Base-by-base conservation (phyloP, 2,113 vertebrate species). In the Bettongia penicillata region DNA sequence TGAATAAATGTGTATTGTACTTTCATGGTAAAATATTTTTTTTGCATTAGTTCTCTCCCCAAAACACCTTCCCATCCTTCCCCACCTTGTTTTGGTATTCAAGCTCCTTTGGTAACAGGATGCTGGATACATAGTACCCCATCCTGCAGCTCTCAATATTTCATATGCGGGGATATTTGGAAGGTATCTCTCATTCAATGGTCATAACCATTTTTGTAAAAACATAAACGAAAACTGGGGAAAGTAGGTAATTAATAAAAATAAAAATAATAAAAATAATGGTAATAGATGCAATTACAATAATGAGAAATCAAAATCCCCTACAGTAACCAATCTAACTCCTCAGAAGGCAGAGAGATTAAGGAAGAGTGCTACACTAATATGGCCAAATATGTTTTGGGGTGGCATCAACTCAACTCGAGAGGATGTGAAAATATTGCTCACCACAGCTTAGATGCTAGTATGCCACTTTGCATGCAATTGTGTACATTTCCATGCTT, bases 311-410 rank as follows among this genome's bases (percentile, higher is more conserved):
- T 96, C 10, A 47, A 22, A 55, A 31, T 0, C 37, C 28, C 1
- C 89, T 94, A 28, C 49, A 93, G 91, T 93, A 95, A 91, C 0
- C 43, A 31, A 92, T 96, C n/a, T 95, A n/a, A 91, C 92, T 51
- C 61, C 91, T 95, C 50, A 55, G 61, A 92, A 90, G 37, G 47
- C 47, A 0, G 2, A 43, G 37, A 96, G 24, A 19, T 43, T 84
- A 84, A 43, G n/a, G 68, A 84, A 84, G 19, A 43, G 16, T 14
- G 61, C 1, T 68, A 37, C 61, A 68, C 31, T 37, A 68, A 43
- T 84, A 43, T 84, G 37, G 2, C 68, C n/a, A 84, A n/a, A 84
- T 84, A 84, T 52, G 37, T 84, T 84, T 84, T 84, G 68, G 68
- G 68, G 16, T 84, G 23, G 16, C 68, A 84, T 84, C n/a, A 43